Evolutionary conservation across 2,888 invertebrate species (phyloP), one percentile per base, ranked within the genome.

Genomic region (Suillia variegata): DNA sequence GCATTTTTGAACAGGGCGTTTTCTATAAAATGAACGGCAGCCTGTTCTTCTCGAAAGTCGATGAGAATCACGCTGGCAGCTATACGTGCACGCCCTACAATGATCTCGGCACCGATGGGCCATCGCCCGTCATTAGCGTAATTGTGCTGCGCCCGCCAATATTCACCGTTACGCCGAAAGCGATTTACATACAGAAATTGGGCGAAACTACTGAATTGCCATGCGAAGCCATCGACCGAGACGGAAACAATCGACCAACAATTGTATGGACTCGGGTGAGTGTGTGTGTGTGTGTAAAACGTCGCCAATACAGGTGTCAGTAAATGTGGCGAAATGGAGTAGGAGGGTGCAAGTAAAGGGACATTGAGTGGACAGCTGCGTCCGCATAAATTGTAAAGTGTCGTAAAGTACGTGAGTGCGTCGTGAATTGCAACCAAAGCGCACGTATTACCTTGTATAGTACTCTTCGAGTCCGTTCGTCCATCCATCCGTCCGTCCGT

Each of bases 1-100:
- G 8, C 38, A n/a, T n/a, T 38, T 38, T 38, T 21, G 15, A 38
- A 15, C 48, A 77, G 66, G 94, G 93, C 17, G 93, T 94, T 0
- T 92, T 91, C 79, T 92, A 90, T 77, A 87, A 92, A 74, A 85
- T 89, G 71, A 95, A 94, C 80, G 94, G 94, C 55, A 93, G 93
- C 69, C 84, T 94, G 42, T 90, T 87, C 68, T 92, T 93, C 76
- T 90, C 88, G 71, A 89, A 90, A 84, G 94, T 96, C 54, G 90
- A 91, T 77, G 91, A 92, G 77, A 87, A 87, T 6, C 94, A 95
- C 81, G 91, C 90, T 64, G 97, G 96, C 47, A 86, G 88, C 73
- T 96, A 96, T 83, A 90, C 92, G 62, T 97, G 96, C 82, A 94
- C 94, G 21, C 96, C 97, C 49, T 93, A 91, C 83, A 96, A 96